Evolutionary conservation across 2,888 invertebrate genomes (phyloP).

Genomic region (Agonopterix subpropinquella): DNA sequence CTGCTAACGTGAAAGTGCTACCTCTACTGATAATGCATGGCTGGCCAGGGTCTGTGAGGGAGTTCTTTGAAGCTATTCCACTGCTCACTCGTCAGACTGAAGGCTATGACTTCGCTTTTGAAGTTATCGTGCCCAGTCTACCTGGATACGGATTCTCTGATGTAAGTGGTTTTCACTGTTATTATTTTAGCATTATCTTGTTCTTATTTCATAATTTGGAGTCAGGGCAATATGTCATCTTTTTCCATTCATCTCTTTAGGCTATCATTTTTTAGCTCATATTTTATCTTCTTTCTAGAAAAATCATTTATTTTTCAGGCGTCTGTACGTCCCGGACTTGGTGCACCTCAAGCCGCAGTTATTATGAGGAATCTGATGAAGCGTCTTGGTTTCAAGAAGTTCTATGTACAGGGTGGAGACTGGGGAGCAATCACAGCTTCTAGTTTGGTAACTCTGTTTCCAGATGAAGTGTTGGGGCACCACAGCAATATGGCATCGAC

Average conservation of each 20-base stretch:
- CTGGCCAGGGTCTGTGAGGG: slow-evolving; percentile 88
- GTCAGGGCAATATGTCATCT: too few relatives aligned
- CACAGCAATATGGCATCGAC: slow-evolving; percentile 68
- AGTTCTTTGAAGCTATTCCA: slow-evolving; percentile 84
- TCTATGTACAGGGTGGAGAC: slow-evolving; percentile 67
- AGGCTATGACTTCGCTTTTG: slow-evolving; percentile 70
- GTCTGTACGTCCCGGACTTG: slow-evolving; percentile 73
- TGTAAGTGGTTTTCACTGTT: too few relatives aligned
- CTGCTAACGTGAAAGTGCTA: slow-evolving; percentile 61
- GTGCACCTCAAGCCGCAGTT: slow-evolving; percentile 59
- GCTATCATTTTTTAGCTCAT: too few relatives aligned
- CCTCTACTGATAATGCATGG: slow-evolving; percentile 86
- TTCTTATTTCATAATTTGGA: too few relatives aligned
- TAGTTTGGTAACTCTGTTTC: slow-evolving; percentile 50
- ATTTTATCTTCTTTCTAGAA: too few relatives aligned
- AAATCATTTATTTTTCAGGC: slow-evolving; percentile 24
- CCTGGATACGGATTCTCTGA: slow-evolving; percentile 48
- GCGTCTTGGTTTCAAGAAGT: slow-evolving; percentile 74
- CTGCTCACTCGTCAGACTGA: slow-evolving; percentile 66
- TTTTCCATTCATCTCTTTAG: too few relatives aligned
- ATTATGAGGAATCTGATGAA: slow-evolving; percentile 79
- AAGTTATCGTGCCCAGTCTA: slow-evolving; percentile 71
- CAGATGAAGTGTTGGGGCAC: slow-evolving; percentile 52
- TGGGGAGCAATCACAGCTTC: slow-evolving; percentile 48
- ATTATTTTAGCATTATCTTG: too few relatives aligned